Evolutionary conservation across 2,888 invertebrate genomes (phyloP).

Genomic region (Oscheius sp.): DNA sequence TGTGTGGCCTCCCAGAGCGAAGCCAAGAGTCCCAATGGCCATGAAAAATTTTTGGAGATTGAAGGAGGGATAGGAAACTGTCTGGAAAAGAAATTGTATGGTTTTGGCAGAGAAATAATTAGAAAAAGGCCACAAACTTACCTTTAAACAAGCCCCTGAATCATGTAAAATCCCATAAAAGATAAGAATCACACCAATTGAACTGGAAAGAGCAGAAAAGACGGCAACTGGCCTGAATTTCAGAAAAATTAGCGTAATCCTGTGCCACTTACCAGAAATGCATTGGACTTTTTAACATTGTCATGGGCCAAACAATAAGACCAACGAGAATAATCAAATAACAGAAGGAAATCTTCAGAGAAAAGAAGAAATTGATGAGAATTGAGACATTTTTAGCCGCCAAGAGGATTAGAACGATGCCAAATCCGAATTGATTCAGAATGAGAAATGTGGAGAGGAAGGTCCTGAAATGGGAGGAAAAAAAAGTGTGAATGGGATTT

Average conservation of each 20-base stretch:
- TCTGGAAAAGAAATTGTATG: background rate
- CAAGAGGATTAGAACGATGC: slow-evolving; percentile 46
- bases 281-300: slow-evolving; percentile 52
- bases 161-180: slow-evolving; percentile 46
- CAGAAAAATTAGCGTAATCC: background rate
- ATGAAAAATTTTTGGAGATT: slow-evolving; percentile 40
- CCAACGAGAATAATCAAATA: slow-evolving; percentile 49
- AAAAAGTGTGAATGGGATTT: no score
- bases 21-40: slow-evolving; percentile 52
- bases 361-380: slow-evolving; percentile 50
- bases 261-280: slow-evolving; percentile 41
- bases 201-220: slow-evolving; percentile 48
- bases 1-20: slow-evolving; percentile 53
- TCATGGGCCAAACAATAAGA: slow-evolving; percentile 47
- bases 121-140: background rate
- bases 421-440: slow-evolving; percentile 50
- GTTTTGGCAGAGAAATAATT: background rate
- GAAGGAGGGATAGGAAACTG: slow-evolving; percentile 40
- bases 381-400: slow-evolving; percentile 52
- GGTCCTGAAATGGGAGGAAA: slow-evolving; percentile 6
- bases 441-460: slow-evolving; percentile 33
- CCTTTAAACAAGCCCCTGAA: slow-evolving; percentile 42
- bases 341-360: slow-evolving; percentile 43
- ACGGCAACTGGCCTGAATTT: slow-evolving; percentile 44
- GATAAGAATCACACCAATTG: slow-evolving; percentile 41